Conservation (phyloP, 1,140 invertebrate genomes). For the Drosophila oshimai region DNA sequence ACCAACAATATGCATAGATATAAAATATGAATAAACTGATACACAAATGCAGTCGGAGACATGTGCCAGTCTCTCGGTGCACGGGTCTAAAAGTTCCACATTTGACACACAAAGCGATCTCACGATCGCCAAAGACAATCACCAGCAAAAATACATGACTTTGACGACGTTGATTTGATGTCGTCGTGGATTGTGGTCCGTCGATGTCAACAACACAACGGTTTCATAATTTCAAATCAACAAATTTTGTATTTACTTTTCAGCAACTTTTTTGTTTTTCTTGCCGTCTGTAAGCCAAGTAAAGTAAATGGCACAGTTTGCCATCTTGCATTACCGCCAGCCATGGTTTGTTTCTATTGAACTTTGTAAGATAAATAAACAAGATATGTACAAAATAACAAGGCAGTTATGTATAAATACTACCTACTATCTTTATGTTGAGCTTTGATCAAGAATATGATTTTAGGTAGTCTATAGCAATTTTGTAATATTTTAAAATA, state of each 20-base stretch:
- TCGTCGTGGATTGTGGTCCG: conserved; percentile 7
- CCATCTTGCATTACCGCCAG: conserved; percentile 34
- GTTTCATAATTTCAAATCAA: conserved; percentile 64
- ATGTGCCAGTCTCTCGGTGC: conserved; percentile 48
- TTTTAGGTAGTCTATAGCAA: too few species aligned
- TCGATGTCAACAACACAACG: conserved; percentile 19
- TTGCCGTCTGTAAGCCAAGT: conserved; percentile 16
- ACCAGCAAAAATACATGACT: conserved; percentile 42
- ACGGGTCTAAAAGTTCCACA: conserved; percentile 25
- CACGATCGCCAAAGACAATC: conserved; percentile 48
- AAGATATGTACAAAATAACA: neutral
- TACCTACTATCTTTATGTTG: too few species aligned
- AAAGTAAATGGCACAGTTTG: conserved; percentile 45
- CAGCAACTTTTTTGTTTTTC: conserved; percentile 5
- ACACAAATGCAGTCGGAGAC: conserved; percentile 52
- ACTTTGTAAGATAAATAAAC: conserved; percentile 39
- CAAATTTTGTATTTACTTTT: conserved; percentile 55
- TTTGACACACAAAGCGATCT: conserved; percentile 60
- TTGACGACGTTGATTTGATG: conserved; percentile 34
- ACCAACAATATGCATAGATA: conserved; percentile 1
- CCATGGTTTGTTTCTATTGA: conserved; percentile 43
- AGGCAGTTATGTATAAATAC: neutral
- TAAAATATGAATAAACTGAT: conserved; percentile 35
- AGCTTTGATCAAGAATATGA: too few species aligned
- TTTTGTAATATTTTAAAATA: too few species aligned